Percentiles rank a stretch among this genome's conserved stretches.
These are phyloP conservation scores for Guaruba guarouba DNA, from an alignment of 2,113 vertebrate species.

Conservation along the genomic window DNA sequence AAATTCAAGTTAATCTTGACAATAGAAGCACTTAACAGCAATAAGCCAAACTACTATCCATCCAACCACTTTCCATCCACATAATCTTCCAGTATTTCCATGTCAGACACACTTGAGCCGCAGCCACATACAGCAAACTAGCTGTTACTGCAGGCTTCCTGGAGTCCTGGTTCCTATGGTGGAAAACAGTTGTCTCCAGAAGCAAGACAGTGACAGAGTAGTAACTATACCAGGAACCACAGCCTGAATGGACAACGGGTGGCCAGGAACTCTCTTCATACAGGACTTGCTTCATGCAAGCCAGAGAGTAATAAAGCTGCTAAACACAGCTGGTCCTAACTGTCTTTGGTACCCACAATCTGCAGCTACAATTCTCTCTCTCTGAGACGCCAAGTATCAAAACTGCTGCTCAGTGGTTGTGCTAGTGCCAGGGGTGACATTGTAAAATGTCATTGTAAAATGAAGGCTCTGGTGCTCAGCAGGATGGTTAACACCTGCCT, in stretches of 20 bases:
- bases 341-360: neutral
- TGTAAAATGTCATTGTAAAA: neutral
- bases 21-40: neutral
- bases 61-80: neutral
- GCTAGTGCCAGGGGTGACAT: neutral
- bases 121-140: neutral
- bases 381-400: neutral
- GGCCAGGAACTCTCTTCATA: neutral
- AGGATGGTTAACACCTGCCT: neutral
- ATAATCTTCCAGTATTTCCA: neutral
- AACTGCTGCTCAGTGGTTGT: neutral
- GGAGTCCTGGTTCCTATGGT: neutral
- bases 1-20: neutral
- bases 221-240: neutral
- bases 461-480: neutral
- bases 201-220: neutral
- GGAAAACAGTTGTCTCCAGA: neutral
- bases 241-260: accelerated
- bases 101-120: neutral
- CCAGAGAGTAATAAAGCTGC: neutral
- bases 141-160: neutral
- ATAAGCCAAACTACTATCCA: neutral
- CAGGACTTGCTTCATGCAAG: neutral
- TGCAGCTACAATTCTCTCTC: neutral
- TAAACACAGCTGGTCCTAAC: neutral